These are phyloP conservation scores for Orthonevra nobilis DNA, from an alignment of 2,888 invertebrate species.

Conservation along the genomic window DNA sequence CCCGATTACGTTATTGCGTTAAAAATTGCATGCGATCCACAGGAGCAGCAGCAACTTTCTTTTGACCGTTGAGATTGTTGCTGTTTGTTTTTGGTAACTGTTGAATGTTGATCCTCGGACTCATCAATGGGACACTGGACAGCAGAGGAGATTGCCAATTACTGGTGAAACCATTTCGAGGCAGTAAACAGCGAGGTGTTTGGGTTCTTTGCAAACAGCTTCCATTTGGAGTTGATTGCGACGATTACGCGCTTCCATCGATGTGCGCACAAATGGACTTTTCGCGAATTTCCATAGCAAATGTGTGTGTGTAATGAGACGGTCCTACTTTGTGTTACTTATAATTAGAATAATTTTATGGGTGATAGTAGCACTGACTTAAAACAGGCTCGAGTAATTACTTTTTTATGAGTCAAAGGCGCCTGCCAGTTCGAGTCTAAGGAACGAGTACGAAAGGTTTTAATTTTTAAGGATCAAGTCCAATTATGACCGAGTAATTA, in stretches of 20 bases:
- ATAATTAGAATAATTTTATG: too few relatives aligned
- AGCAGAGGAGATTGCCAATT: constrained; percentile 34
- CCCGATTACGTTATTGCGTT: constrained; percentile 69
- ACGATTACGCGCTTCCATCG: constrained; percentile 40
- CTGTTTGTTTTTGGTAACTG: constrained; percentile 42
- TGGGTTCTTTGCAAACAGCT: constrained; percentile 59
- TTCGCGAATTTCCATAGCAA: constrained; percentile 44
- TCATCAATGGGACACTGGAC: constrained; percentile 41
- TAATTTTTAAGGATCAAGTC: too few relatives aligned
- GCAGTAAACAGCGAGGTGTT: constrained; percentile 53
- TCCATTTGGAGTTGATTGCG: constrained; percentile 63
- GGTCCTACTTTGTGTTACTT: too few relatives aligned
- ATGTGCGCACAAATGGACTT: constrained; percentile 59
- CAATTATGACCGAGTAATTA: too few relatives aligned
- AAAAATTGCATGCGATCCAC: constrained; percentile 46
- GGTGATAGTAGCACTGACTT: too few relatives aligned
- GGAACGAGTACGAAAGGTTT: too few relatives aligned
- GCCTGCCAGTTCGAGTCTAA: too few relatives aligned
- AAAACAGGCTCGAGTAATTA: too few relatives aligned
- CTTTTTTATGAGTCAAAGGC: too few relatives aligned
- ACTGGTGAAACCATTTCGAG: constrained; percentile 27
- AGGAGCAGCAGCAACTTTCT: constrained; percentile 39
- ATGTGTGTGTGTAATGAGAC: too few relatives aligned
- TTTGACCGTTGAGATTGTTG: constrained; percentile 54
- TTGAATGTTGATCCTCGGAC: constrained; percentile 62